These are phyloP conservation scores for Strix uralensis DNA, from an alignment of 2,113 vertebrate species.

Conservation along the genomic window DNA sequence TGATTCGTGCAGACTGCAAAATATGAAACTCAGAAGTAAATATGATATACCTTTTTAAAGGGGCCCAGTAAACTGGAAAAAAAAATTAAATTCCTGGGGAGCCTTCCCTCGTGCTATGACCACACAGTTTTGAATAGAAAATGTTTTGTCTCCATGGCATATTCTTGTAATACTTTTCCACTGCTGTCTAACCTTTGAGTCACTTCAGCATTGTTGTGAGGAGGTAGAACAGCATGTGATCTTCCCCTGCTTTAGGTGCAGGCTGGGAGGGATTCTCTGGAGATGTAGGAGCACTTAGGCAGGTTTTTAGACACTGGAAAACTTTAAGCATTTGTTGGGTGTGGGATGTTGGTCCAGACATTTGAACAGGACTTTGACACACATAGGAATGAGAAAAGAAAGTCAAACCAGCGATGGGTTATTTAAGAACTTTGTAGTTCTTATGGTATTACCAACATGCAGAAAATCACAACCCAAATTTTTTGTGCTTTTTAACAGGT, in stretches of 20 bases:
- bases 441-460: background rate
- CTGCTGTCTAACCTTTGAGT: background rate
- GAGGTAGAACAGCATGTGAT: background rate
- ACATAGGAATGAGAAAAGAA: background rate
- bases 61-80: background rate
- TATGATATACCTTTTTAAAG: slow-evolving; percentile 26
- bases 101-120: background rate
- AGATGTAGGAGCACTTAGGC: background rate
- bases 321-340: background rate
- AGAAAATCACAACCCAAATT: background rate
- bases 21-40: slow-evolving; percentile 16
- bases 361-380: background rate
- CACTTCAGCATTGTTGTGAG: background rate
- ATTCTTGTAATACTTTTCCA: background rate
- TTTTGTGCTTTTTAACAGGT: background rate
- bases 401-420: background rate
- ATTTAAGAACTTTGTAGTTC: background rate
- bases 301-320: background rate
- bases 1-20: background rate
- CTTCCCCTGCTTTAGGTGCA: background rate
- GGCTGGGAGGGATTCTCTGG: background rate
- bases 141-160: background rate
- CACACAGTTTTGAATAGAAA: background rate
- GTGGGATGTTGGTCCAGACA: background rate
- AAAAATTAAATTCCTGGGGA: background rate